phyloP scores from a whole-genome alignment of 2,888 invertebrate genomes.

The Syritta pipiens region DNA sequence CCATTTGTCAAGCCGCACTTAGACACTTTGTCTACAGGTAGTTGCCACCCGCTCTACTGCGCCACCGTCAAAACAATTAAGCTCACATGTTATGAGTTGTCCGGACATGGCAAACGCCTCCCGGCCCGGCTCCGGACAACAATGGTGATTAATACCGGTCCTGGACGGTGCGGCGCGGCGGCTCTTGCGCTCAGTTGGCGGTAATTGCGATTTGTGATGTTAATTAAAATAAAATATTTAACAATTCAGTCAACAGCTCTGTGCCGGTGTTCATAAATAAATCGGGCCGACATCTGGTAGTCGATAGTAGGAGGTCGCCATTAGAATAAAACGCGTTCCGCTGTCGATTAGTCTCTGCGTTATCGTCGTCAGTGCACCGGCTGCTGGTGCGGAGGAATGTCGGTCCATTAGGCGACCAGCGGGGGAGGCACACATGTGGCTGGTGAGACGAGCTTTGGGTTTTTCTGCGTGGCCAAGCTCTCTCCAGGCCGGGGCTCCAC shows the following conservation, averaged over 20 bases:
- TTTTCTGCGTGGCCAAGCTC: too few species aligned
- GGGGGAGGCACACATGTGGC: conserved; percentile 45
- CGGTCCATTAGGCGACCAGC: conserved; percentile 58
- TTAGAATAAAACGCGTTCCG: conserved; percentile 63
- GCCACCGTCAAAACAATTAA: conserved; percentile 57
- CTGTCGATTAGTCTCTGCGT: conserved; percentile 62
- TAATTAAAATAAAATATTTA: conserved; percentile 69
- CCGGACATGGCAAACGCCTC: conserved; percentile 67
- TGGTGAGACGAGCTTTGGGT: too few species aligned
- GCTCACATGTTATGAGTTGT: conserved; percentile 69
- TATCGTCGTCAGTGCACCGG: conserved; percentile 41
- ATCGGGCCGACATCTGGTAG: conserved; percentile 40
- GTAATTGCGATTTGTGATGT: conserved; percentile 69
- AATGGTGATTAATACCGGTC: conserved; percentile 64
- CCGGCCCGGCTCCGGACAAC: conserved; percentile 62
- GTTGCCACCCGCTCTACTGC: conserved; percentile 21
- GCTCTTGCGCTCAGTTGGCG: conserved; percentile 23
- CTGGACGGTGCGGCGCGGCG: conserved; percentile 6
- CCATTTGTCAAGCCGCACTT: conserved; percentile 65
- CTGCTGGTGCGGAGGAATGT: conserved; percentile 51
- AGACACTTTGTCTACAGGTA: conserved; percentile 65
- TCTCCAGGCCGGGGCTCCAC: conserved; percentile 41
- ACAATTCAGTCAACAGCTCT: conserved; percentile 62
- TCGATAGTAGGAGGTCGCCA: conserved; percentile 66
- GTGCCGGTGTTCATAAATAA: conserved; percentile 57